Evolutionary conservation across 2,113 vertebrate species (phyloP), one percentile per base, ranked within the genome.

Genomic region (Ictalurus furcatus): DNA sequence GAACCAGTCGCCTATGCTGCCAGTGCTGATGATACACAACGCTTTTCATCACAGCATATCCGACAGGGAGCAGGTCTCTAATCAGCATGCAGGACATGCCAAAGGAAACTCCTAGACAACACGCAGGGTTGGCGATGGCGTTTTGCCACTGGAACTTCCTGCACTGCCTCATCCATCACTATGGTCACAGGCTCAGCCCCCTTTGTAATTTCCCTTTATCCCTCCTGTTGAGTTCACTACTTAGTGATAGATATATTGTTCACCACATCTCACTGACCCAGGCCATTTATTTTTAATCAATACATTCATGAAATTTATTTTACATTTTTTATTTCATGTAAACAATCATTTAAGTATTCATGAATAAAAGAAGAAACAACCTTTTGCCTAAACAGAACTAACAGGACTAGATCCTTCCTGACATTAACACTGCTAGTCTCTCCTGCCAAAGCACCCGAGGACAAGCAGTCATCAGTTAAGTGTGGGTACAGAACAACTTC

Each of bases 81-180:
- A 93, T 93, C 91, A 91, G 86, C 93, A 92, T 92, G 92, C 93
- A 92, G 92, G 28, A 74, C 87, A 86, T 93, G 90, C 91, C 89
- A 81, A 89, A 16, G 9, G 87, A 67, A 92, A 93, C 91, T 90
- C 95, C 93, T 92, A 92, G 94, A 92, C 94, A 91, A 95, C 94
- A 54, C 85, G 25, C 81, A 90, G 91, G 92, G 91, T 85, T 88
- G 81, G 67, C 56, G 1, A 92, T 90, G 92, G 93, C 87, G 87
- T 40, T 91, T 86, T 88, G 93, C 92, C 93, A 93, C 91, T 92
- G 91, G 19, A 88, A 93, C 94, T 95, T 95, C 93, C 93, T 93
- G 86, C 91, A 92, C 90, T 14, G 63, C 90, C 83, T 91, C 91
- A 81, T 89, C 85, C 73, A 89, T 94, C 74, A 13, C 93, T 91